Evolutionary conservation across 1,140 invertebrate species (phyloP), one percentile per base, ranked within the genome.

Genomic region (Drosophila triauraria): DNA sequence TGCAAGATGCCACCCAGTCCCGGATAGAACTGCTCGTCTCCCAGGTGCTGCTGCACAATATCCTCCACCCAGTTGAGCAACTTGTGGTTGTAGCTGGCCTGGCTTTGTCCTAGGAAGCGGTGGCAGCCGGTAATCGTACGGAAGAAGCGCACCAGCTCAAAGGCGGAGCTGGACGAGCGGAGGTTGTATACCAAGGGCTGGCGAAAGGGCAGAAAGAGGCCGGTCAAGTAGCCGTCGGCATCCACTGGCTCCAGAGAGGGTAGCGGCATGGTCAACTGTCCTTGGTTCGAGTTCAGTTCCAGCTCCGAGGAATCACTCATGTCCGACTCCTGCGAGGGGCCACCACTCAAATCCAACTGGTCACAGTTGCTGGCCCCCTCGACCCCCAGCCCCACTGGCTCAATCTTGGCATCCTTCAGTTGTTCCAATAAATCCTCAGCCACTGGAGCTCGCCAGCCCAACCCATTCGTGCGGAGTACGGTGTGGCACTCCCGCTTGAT

Each of bases 11-110:
- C 92, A 0, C 77, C 92, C 17, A 93, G 62, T 0, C 91, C 92
- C 2, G 92, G 92, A 81, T 93, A 93, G 58, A 93, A 91, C 12
- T 64, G 17, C 9, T 91, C 86, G 42, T 93, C 92, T 0, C 51
- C 54, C 40, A 92, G 71, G 59, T 92, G 86, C 12, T 56, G 13
- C 17, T 87, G 59, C 1, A 93, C n/a, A 1, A 74, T 82, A 10
- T 90, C 82, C 2, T 60, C 32, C 20, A 92, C 63, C 92, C 92
- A 93, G 3, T 48, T n/a, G 38, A 86, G 75, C 5, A 93, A 54
- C 47, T 78, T 79, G 0, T 35, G 42, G 42, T 93, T 91, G 20
- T 87, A 93, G 0, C 15, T 10, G 4, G 30, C 43, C 8, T 78
- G 77, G 20, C 42, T 67, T 0, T 91, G 10, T 2, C 56, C 77